Base-by-base conservation (phyloP, 2,888 invertebrate species). In the Drosophila ustulata region DNA sequence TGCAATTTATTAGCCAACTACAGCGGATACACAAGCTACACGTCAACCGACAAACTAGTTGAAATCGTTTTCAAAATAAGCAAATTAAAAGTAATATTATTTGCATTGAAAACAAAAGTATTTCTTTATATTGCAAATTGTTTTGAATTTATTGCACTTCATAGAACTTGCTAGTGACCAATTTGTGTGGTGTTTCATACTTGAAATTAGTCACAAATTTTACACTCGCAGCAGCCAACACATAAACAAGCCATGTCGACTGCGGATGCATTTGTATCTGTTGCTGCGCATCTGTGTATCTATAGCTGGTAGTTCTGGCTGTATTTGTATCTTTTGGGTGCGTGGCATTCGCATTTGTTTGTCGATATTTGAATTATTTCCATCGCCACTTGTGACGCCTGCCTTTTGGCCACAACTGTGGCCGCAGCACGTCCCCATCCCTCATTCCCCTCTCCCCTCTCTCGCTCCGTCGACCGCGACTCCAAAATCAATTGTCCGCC, bases 321-420 rank as follows among this genome's bases (percentile, higher is more conserved):
- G 63, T 67, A 43, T 64, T 49, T 72, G 58, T 51, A 71, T 59
- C 63, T 65, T 64, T 55, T 34, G 66, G 52, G 61, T 74, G 61
- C 51, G 70, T 53, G 62, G 70, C 73, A 67, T 74, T 73, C 34
- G 30, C 66, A 66, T 62, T 76, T 77, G 80, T 74, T 80, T 78
- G 82, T 85, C 80, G 84, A 78, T 86, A 83, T 86, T 83, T 79
- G 84, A 82, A 82, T 81, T 78, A 74, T 86, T 81, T 83, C 74
- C 76, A 83, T 71, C 80, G 65, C 47, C 83, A 78, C 83, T 75
- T 68, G 37, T 11, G 34, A 55, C 68, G 75, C 49, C 63, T 67
- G 83, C 83, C 83, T 76, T 86, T 83, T 86, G 82, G 82, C 87
- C 82, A 86, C 82, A 83, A 71, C 61, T 83, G 79, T 69, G 87